These are phyloP conservation scores for Petrocephalus microphthalmus DNA, from an alignment of 2,113 vertebrate genomes.

Conservation along the genomic window DNA sequence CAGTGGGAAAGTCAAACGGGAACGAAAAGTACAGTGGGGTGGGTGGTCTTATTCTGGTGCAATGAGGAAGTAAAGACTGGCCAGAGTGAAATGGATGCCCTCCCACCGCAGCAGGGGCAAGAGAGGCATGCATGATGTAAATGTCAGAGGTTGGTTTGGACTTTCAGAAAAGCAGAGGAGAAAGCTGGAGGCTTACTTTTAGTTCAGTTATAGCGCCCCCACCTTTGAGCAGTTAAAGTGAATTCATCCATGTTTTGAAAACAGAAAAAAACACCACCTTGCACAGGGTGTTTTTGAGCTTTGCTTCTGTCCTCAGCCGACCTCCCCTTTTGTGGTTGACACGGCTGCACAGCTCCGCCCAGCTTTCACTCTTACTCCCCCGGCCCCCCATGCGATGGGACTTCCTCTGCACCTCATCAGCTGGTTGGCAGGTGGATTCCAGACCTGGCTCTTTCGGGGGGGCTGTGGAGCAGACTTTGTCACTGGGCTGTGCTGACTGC, in stretches of 20 bases:
- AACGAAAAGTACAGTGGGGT: not conserved
- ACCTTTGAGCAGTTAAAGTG: not conserved
- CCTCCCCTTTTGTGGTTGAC: not conserved
- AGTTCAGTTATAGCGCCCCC: not conserved
- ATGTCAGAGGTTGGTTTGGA: not conserved
- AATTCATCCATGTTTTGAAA: not conserved
- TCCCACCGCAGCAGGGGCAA: not conserved
- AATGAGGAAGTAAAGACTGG: not conserved
- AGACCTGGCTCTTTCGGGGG: not conserved
- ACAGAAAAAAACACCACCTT: not conserved
- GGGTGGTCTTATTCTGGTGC: not conserved
- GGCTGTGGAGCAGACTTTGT: not conserved
- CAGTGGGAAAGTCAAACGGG: not conserved
- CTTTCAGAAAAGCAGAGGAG: not conserved
- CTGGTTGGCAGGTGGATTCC: slow-evolving; percentile 12
- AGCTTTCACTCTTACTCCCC: not conserved
- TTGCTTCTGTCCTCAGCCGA: not conserved
- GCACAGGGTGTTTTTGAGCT: not conserved
- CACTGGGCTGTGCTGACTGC: not conserved
- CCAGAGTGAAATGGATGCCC: not conserved
- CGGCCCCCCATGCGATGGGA: not conserved
- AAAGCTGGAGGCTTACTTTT: not conserved
- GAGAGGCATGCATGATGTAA: not conserved
- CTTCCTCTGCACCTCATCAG: not conserved
- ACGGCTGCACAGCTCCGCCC: not conserved